Evolutionary conservation across 1,140 invertebrate species (phyloP).

Genomic region (Nomia melanderi): DNA sequence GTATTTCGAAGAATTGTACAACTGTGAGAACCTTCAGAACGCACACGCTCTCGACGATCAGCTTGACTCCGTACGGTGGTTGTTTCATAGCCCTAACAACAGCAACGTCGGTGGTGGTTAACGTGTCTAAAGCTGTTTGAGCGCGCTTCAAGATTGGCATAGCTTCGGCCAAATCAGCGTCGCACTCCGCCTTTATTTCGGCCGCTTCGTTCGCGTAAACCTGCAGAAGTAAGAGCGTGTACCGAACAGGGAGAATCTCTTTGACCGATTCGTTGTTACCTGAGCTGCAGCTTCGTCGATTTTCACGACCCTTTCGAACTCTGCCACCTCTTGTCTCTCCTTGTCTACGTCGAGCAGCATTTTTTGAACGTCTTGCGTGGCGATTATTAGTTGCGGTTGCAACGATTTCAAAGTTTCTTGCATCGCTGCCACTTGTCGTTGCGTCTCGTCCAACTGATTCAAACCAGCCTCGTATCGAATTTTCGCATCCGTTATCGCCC

Average conservation of each 20-base stretch:
- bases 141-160: constrained; percentile 96
- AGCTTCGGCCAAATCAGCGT: constrained; percentile 95
- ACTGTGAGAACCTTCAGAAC: constrained; percentile 88
- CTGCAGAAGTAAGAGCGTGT: constrained; percentile 44
- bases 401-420: constrained; percentile 91
- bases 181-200: constrained; percentile 96
- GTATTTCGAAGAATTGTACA: too few relatives aligned
- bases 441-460: constrained; percentile 92
- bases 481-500: constrained; percentile 84
- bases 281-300: constrained; percentile 84
- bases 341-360: constrained; percentile 90
- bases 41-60: constrained; percentile 98
- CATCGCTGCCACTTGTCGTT: constrained; percentile 91
- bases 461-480: constrained; percentile 92
- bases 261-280: constrained; percentile 47
- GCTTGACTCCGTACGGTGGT: constrained; percentile 94
- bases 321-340: constrained; percentile 92
- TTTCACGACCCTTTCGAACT: constrained; percentile 86
- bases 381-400: constrained; percentile 93
- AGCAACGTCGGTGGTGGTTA: constrained; percentile 95
- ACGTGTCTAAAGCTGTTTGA: constrained; percentile 92
- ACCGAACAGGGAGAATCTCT: not conserved
- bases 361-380: constrained; percentile 91
- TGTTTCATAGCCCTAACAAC: constrained; percentile 99
- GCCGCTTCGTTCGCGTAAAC: constrained; percentile 86